Evolutionary conservation across 1,140 invertebrate species (phyloP).

Genomic region (Conus ventricosus): DNA sequence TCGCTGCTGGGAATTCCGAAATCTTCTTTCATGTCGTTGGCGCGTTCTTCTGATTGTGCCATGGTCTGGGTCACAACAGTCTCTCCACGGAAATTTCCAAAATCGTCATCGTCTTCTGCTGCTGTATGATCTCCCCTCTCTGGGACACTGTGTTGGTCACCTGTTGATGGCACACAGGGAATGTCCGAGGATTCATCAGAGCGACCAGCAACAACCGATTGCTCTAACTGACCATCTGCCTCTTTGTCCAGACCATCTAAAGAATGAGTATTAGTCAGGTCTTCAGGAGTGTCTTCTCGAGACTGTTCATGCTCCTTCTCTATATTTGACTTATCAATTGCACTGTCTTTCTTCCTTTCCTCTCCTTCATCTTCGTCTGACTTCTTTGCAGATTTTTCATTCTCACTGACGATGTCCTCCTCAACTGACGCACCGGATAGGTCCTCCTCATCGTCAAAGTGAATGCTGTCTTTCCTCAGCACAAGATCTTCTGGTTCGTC

Average conservation of each 20-base stretch:
- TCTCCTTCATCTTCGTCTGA: conserved; percentile 28
- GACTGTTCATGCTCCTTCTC: conserved; percentile 43
- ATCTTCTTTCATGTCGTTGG: conserved; percentile 22
- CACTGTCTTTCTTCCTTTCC: conserved; percentile 38
- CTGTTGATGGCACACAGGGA: neutral
- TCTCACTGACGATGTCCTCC: conserved; percentile 57
- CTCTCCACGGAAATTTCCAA: conserved; percentile 7
- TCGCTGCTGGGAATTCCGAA: conserved; percentile 25
- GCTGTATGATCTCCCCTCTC: neutral
- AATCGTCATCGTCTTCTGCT: conserved; percentile 17
- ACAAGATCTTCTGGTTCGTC: conserved; percentile 30
- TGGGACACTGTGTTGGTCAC: neutral
- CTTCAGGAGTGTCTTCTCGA: conserved; percentile 23
- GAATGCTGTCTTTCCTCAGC: neutral
- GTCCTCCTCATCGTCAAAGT: conserved; percentile 32
- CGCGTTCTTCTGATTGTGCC: neutral
- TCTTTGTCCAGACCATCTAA: neutral
- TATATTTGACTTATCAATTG: neutral
- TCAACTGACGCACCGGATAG: conserved; percentile 32
- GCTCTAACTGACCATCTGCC: neutral
- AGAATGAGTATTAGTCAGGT: neutral
- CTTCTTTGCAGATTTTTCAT: conserved; percentile 20
- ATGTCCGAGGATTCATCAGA: neutral
- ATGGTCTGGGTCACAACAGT: conserved; percentile 11
- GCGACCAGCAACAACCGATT: neutral